Evolutionary conservation across 2,113 vertebrate genomes (phyloP).

Genomic region (Podocnemis expansa): DNA sequence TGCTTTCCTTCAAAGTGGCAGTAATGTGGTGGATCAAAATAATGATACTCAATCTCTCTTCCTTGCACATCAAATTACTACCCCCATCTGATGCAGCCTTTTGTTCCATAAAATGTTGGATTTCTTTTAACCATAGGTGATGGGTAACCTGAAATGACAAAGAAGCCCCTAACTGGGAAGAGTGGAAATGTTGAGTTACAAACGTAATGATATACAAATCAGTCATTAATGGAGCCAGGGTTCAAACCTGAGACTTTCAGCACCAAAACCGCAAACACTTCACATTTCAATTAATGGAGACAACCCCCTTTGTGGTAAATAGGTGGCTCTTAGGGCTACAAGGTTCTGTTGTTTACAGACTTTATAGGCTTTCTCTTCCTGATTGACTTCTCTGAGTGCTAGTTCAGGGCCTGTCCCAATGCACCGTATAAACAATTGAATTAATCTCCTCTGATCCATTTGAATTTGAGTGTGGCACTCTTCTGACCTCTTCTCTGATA

Average conservation of each 20-base stretch:
- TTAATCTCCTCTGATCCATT: background rate
- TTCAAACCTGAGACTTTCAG: background rate
- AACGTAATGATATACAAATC: fast-evolving
- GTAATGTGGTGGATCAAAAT: background rate
- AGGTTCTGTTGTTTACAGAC: background rate
- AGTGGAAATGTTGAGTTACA: fast-evolving
- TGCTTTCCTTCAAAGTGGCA: background rate
- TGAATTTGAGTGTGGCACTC: background rate
- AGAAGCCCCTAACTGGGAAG: background rate
- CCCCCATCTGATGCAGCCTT: background rate
- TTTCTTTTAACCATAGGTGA: background rate
- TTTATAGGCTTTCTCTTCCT: background rate
- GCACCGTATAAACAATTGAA: background rate
- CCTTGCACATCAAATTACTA: background rate
- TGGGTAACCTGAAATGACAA: background rate
- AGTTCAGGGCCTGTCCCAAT: background rate
- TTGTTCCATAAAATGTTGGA: background rate
- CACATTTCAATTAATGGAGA: background rate
- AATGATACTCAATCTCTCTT: background rate
- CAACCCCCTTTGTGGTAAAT: background rate
- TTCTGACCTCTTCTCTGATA: background rate
- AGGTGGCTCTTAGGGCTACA: background rate
- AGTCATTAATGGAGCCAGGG: background rate
- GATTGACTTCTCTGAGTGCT: background rate
- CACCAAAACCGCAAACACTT: background rate